Base-by-base conservation (phyloP, 1,140 invertebrate genomes). In the Zaprionus nigranus region DNA sequence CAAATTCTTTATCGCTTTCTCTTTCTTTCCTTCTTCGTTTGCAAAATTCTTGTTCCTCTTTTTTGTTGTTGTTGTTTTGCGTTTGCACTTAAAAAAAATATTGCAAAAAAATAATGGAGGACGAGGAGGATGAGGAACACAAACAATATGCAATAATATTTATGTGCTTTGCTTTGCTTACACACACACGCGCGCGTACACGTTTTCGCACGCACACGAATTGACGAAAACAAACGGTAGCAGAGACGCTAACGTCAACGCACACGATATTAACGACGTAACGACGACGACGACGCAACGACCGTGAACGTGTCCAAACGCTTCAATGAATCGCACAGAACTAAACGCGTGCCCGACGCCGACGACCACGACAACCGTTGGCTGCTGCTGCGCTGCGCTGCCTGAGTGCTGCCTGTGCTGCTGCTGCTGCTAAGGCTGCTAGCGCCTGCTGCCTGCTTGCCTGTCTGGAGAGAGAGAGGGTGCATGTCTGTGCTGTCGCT, bases 291-390 rank as follows among this genome's bases (percentile, higher is more conserved):
- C 79, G 58, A 57, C 65, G 57, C 70, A 67, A 70, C 78, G 71
- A 70, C 75, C 78, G 70, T 69, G 64, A 62, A 84, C 83, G 83
- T 74, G 81, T 84, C 83, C 75, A 84, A 79, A 78, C 81, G 76
- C 66, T 84, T 83, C 83, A 83, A 87, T 75, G 81, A 79, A 79
- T 84, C 77, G 82, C 74, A 87, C 79, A 84, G 78, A 87, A 87
- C 83, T 87, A 79, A 87, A 87, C 74, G 78, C 61, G 62, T 59
- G 40, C 72, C 53, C 59, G 61, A 34, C 9, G 30, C 43, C 54
- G 15, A 38, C 43, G 63, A 54, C 40, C 24, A 63, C 30, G 57
- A 36, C 51, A 38, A 38, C 59, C 53, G 67, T 34, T 51, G 26
- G 60, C 53, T 49, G 61, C 24, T 38, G 20, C 58, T 68, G 68